Evolutionary conservation across 2,797 vertebrate genomes (phyloP), one percentile per base, ranked within the genome.

Genomic region (Scyliorhinus canicula): DNA sequence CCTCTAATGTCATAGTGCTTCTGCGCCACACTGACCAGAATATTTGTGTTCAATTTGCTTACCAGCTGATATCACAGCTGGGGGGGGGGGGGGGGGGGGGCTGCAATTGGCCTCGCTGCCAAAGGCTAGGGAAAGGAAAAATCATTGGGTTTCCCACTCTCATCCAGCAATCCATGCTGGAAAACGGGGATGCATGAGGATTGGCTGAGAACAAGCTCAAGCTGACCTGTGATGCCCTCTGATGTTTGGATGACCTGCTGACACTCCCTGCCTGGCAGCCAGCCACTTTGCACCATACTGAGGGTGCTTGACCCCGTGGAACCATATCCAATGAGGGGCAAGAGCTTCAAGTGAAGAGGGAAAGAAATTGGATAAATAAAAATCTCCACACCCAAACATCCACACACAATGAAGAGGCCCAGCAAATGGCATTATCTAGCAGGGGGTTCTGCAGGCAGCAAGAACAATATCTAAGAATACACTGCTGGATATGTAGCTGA

Each of bases 171-270:
- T 35, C 16, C 2, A n/a, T n/a, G 5, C 57, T 65, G n/a, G 35
- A 63, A 60, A 88, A 55, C 14, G 50, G 35, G 24, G 28, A 88
- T 35, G 31, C 55, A 11, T 57, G 31, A 57, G 35, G 52, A 31
- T 12, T 91, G 19, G 40, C 7, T 47, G 40, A 82, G 79, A 47
- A 82, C 79, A 82, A 91, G 31, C 14, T 44, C 57, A 91, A 91
- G n/a, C 88, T 91, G 3, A 65, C 60, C 88, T 91, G 19, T 91
- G n/a, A 91, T 91, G 88, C 88, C 60, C 88, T 91, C 88, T 91
- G 44, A 65, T 91, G 88, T 57, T 50, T 65, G 40, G 40, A 63
- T 40, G 65, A 21, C n/a, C 88, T 91, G n/a, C 88, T 8, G 14
- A 24, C 88, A 91, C 28, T 19, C 6, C 7, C 8, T 60, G 35